Evolutionary conservation across 1,140 invertebrate species (phyloP).

Genomic region (Ceratina australensis): DNA sequence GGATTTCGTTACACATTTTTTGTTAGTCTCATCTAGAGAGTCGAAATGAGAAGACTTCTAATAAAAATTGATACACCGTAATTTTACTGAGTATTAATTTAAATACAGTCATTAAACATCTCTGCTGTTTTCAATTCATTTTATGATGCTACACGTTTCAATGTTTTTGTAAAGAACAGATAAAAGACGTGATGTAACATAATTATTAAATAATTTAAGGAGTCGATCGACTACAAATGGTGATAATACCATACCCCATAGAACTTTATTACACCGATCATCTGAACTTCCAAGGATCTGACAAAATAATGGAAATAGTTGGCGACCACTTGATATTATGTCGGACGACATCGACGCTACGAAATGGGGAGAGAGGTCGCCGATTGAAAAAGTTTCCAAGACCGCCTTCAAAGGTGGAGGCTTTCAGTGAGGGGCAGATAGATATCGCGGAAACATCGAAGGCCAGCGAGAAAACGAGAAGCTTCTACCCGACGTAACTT

Average conservation of each 20-base stretch:
- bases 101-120: too few species aligned
- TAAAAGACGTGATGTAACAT: too few species aligned
- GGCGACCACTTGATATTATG: constrained; percentile 52
- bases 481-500: constrained; percentile 18
- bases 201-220: too few species aligned
- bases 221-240: too few species aligned
- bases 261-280: constrained; percentile 4
- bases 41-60: too few species aligned
- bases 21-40: too few species aligned
- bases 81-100: too few species aligned
- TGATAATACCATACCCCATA: not conserved
- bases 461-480: constrained; percentile 31
- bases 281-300: not conserved
- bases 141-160: too few species aligned
- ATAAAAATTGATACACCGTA: too few species aligned
- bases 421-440: constrained; percentile 35
- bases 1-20: too few species aligned
- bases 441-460: constrained; percentile 62
- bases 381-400: constrained; percentile 64
- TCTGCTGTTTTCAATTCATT: too few species aligned
- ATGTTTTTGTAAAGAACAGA: too few species aligned
- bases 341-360: constrained; percentile 30
- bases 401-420: constrained; percentile 24
- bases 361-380: constrained; percentile 42
- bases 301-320: constrained; percentile 55